Percentiles rank a stretch among this genome's conserved stretches.
These are phyloP conservation scores for Limosa lapponica DNA, from an alignment of 2,797 vertebrate genomes.

Conservation along the genomic window DNA sequence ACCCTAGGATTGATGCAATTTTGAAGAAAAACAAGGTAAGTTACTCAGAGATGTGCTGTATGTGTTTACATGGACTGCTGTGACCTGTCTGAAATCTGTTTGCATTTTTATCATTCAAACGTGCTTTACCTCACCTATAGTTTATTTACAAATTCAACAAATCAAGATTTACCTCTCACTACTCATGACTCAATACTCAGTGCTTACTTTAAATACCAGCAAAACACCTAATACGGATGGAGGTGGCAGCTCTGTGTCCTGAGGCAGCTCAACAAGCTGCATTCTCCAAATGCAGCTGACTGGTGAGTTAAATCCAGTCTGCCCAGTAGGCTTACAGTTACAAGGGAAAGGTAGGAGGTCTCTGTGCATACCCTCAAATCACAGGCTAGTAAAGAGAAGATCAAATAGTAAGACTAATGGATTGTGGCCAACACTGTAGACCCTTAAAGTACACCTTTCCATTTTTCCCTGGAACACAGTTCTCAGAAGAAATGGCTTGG, in stretches of 20 bases:
- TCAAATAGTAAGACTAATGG: background rate
- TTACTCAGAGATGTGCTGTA: background rate
- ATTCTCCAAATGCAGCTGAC: background rate
- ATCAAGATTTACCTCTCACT: background rate
- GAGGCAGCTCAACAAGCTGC: background rate
- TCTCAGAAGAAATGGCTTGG: background rate
- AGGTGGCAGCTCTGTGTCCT: background rate
- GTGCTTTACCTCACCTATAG: background rate
- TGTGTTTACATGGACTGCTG: background rate
- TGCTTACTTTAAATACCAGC: background rate
- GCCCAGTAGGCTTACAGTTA: background rate
- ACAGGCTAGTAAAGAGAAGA: background rate
- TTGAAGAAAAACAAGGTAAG: background rate
- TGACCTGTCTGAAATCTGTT: background rate
- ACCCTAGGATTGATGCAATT: background rate
- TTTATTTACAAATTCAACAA: background rate
- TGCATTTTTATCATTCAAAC: background rate
- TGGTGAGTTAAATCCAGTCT: background rate
- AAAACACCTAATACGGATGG: background rate
- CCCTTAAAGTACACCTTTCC: background rate
- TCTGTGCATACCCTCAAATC: accelerated
- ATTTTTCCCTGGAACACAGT: background rate
- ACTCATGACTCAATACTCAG: background rate
- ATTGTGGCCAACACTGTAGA: background rate
- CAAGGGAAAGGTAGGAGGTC: background rate